Evolutionary conservation across 2,888 invertebrate species (phyloP), one percentile per base, ranked within the genome.

Genomic region (Lysandra bellargus): DNA sequence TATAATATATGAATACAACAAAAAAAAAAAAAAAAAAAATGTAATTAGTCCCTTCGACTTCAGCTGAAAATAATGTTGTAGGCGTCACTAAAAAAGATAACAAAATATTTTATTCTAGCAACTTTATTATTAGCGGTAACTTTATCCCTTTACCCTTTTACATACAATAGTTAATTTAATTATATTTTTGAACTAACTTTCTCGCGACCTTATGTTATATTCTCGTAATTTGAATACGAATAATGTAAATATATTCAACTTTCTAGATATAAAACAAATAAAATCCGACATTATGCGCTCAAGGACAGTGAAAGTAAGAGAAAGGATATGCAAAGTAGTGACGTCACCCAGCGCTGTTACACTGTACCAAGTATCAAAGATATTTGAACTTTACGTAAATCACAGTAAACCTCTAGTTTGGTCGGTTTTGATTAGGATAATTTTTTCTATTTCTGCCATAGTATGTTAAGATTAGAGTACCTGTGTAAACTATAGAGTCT

Each of bases 221-320:
- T 69, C 69, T 69, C 69, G 37, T 69, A 14, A 37, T 69, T 69
- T 69, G 17, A 14, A 33, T 69, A 33, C 69, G 69, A 69, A 69
- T 69, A 44, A 74, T 74, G 40, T 74, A 23, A 74, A 74, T 74
- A 74, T 74, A 74, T 74, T 23, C 49, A 76, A 76, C 53, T 53
- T 76, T 76, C 75, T 75, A 75, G 53, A 75, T 75, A 57, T 76
- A 57, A 76, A 76, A 76, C 76, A 76, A 75, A 49, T 49, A 75
- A 53, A 76, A 76, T 76, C 49, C 44, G 49, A 53, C 53, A 76
- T 75, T 80, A 86, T 85, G 85, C 87, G 84, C 88, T 88, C 90
- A 93, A 93, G 93, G 93, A 92, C 90, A 87, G 93, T 89, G 93
- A 94, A 94, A 94, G 93, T 90, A 83, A 88, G 91, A 88, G 92